phyloP scores from a whole-genome alignment of 2,888 invertebrate genomes.

The Epinotia bilunana region DNA sequence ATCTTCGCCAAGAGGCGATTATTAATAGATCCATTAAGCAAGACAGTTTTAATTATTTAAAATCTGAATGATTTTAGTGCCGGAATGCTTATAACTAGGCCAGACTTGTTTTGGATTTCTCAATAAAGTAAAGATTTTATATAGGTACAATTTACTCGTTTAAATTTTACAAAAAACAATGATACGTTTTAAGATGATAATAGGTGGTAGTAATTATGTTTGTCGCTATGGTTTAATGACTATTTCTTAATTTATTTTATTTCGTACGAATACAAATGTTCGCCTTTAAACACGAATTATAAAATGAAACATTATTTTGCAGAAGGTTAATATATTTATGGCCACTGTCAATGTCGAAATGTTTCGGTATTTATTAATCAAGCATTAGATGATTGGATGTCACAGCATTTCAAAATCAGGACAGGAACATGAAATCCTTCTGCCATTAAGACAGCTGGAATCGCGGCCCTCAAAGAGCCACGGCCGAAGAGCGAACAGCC shows the following conservation, averaged over 20 bases:
- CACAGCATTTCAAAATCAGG: no score
- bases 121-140: conserved; percentile 2
- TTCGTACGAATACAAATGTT: conserved; percentile 22
- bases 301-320: conserved; percentile 22
- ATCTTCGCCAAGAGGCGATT: no score
- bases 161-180: not conserved
- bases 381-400: no score
- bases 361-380: not conserved
- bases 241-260: conserved; percentile 20
- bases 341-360: not conserved
- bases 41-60: conserved; percentile 3
- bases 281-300: conserved; percentile 1
- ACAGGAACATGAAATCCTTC: no score
- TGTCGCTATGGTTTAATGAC: conserved; percentile 19
- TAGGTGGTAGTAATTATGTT: conserved; percentile 9
- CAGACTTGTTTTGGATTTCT: conserved; percentile 20
- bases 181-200: conserved; percentile 1
- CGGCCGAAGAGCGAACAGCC: no score
- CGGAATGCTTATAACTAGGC: not conserved
- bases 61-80: conserved; percentile 4
- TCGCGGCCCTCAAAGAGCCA: no score
- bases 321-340: not conserved
- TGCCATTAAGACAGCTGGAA: no score
- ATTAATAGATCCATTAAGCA: not conserved
- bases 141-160: not conserved